phyloP scores from a whole-genome alignment of 2,888 invertebrate species.

The Leistus spinibarbis region DNA sequence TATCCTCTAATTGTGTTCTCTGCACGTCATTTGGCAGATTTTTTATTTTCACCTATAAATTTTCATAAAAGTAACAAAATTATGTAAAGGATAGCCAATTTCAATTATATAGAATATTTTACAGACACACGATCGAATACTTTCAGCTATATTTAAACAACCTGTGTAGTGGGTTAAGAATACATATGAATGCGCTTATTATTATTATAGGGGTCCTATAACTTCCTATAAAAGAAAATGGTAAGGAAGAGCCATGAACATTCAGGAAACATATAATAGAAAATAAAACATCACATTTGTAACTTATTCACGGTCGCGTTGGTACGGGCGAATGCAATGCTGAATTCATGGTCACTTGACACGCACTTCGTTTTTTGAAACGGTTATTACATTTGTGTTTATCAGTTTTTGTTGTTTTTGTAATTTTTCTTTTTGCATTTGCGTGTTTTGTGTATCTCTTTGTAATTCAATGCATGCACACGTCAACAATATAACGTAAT shows the following conservation, averaged over 20 bases:
- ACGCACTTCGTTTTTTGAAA: slow-evolving; percentile 14
- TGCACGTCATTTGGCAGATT: too few relatives aligned
- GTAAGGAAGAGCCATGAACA: neutral
- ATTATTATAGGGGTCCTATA: too few relatives aligned
- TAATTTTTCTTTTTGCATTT: too few relatives aligned
- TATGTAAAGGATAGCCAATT: too few relatives aligned
- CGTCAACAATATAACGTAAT: neutral
- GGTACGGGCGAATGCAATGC: neutral
- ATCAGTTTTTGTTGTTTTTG: neutral
- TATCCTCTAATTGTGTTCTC: too few relatives aligned
- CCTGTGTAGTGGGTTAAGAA: too few relatives aligned
- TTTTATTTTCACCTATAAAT: too few relatives aligned
- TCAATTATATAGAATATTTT: too few relatives aligned
- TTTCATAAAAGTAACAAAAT: too few relatives aligned
- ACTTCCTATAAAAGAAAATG: neutral
- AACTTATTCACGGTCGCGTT: neutral
- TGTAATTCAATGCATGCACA: neutral
- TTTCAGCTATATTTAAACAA: too few relatives aligned
- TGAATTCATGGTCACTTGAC: slow-evolving; percentile 16
- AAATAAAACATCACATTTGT: slow-evolving; percentile 5
- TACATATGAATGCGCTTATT: too few relatives aligned
- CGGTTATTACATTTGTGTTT: slow-evolving; percentile 19
- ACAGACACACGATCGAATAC: too few relatives aligned
- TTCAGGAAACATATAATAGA: neutral
- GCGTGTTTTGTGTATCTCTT: neutral